These are phyloP conservation scores for Helicoverpa armigera DNA, from an alignment of 1,140 invertebrate genomes.

Conservation along the genomic window DNA sequence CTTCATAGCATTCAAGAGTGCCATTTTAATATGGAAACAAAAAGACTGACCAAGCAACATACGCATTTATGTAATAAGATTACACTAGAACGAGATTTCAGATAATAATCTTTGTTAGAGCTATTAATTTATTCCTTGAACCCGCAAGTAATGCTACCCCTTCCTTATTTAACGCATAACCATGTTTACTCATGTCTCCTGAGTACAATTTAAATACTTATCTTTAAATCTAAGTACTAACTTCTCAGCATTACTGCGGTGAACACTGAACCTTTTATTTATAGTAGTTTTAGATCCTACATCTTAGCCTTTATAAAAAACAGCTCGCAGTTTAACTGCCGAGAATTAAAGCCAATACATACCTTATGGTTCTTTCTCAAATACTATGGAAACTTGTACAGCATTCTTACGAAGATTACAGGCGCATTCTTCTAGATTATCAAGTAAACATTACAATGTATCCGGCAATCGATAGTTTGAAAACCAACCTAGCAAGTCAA, in stretches of 20 bases:
- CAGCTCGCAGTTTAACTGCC: background rate
- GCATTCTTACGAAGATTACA: slow-evolving; percentile 12
- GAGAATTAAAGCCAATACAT: slow-evolving; percentile 24
- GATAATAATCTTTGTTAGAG: no score
- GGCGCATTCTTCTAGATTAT: slow-evolving; percentile 25
- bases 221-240: slow-evolving; percentile 17
- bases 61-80: no score
- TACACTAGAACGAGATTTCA: no score
- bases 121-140: no score
- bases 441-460: slow-evolving; percentile 36
- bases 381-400: slow-evolving; percentile 15
- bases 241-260: background rate
- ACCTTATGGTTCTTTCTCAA: background rate
- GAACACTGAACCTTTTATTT: slow-evolving; percentile 11
- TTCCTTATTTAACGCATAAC: background rate
- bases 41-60: no score
- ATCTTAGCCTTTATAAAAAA: slow-evolving; percentile 16
- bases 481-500: slow-evolving; percentile 22
- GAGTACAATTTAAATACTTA: background rate
- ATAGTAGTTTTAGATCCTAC: slow-evolving; percentile 15
- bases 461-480: slow-evolving; percentile 18
- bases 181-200: background rate
- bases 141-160: no score
- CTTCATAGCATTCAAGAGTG: no score
- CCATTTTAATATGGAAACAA: no score